These are phyloP conservation scores for Volucella bombylans DNA, from an alignment of 2,888 invertebrate species.

Conservation along the genomic window DNA sequence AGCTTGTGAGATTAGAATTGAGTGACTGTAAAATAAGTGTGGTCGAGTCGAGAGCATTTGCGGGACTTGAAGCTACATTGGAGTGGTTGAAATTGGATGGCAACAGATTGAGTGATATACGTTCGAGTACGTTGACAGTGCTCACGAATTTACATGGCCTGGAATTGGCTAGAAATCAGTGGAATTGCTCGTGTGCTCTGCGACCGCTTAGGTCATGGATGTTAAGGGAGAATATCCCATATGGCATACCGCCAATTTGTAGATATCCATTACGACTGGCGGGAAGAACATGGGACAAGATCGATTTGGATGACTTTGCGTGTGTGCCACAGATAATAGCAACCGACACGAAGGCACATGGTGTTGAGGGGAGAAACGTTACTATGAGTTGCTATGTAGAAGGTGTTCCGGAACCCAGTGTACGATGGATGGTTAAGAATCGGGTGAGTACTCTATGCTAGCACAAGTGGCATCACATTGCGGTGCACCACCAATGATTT, in stretches of 20 bases:
- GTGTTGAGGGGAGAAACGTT: conserved; percentile 88
- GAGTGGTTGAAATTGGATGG: conserved; percentile 91
- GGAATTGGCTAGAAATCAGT: conserved; percentile 90
- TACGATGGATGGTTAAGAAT: conserved; percentile 89
- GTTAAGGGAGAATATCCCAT: conserved; percentile 89
- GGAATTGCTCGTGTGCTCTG: conserved; percentile 91
- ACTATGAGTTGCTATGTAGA: conserved; percentile 88
- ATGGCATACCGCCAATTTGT: conserved; percentile 88
- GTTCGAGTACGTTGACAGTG: conserved; percentile 86
- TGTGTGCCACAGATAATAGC: conserved; percentile 89
- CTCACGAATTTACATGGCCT: conserved; percentile 88
- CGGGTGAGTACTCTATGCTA: conserved; percentile 81
- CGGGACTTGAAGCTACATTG: conserved; percentile 87
- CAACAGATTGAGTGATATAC: conserved; percentile 87
- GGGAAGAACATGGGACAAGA: conserved; percentile 88
- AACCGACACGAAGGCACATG: conserved; percentile 85
- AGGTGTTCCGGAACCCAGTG: conserved; percentile 88
- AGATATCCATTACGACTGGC: conserved; percentile 86
- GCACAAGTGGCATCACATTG: conserved; percentile 45
- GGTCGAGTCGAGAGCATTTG: conserved; percentile 88
- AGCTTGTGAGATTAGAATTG: conserved; percentile 88
- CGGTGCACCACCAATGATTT: conserved; percentile 33
- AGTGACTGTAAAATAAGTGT: conserved; percentile 88
- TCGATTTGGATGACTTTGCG: conserved; percentile 91
- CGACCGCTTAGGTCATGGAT: conserved; percentile 91